Base-by-base conservation (phyloP, 2,113 vertebrate species). In the Notarius lentiginosus region DNA sequence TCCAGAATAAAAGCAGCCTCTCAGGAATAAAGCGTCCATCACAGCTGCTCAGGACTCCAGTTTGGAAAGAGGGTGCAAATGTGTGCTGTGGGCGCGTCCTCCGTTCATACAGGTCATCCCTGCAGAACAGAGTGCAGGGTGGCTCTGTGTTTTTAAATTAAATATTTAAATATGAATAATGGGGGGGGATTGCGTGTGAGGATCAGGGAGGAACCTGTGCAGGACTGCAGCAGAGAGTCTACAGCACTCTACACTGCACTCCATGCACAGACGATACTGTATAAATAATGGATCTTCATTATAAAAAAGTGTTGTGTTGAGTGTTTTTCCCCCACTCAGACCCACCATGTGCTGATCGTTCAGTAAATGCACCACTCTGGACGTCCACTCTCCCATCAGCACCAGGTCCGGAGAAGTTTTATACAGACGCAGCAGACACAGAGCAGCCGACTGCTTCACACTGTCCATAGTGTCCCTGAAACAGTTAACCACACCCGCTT, bases 341-440 rank as follows among this genome's bases (percentile, higher is more conserved):
- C 93, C 88, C 90, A 98, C 97, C 97, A 98, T 97, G 94, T 98
- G 97, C 88, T 98, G 97, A 88, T 98, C 97, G 0, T 98, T 98
- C 60, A 98, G 96, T 87, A 98, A 94, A 89, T 98, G 97, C 41
- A 98, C 97, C 86, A 98, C 97, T 0, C 97, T 95, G 0, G 97
- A 97, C 0, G 97, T 98, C 97, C 97, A 98, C 91, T 98, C 97
- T 1, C 97, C 97, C 97, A 98, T 98, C 89, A 97, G 95, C 82
- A 98, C 97, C 90, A 98, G 87, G 91, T 98, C 97, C 0, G 97
- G 97, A 0, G 97, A 98, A 5, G 97, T 97, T 92, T 97, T 97
- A 92, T 98, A 97, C 65, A 98, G 95, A 4, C 97, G 94, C 89
- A 98, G 94, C 79, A 98, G 93, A 92, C 97, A 98, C 61, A 98